Percentiles rank a stretch among this genome's conserved stretches.
These are phyloP conservation scores for Andinoacara biseriatus DNA, from an alignment of 2,113 vertebrate genomes.

Conservation along the genomic window DNA sequence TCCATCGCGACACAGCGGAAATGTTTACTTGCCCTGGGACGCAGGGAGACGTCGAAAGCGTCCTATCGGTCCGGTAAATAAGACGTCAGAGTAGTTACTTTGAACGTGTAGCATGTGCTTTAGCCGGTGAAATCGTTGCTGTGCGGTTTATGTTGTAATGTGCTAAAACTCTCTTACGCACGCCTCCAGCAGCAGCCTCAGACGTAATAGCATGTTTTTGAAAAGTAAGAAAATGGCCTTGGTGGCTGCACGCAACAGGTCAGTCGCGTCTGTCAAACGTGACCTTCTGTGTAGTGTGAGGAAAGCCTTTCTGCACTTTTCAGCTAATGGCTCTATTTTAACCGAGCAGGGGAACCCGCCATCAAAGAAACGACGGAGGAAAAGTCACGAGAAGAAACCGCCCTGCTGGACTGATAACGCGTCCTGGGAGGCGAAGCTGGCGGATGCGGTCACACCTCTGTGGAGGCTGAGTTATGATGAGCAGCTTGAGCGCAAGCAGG, in stretches of 20 bases:
- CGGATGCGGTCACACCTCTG: constrained; percentile 81
- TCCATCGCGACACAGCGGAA: constrained; percentile 88
- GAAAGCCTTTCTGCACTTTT: constrained; percentile 16
- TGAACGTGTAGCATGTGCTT: background rate
- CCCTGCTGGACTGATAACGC: background rate
- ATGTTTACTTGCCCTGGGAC: constrained; percentile 73
- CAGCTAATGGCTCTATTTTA: background rate
- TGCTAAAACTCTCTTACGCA: background rate
- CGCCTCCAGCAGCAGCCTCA: background rate
- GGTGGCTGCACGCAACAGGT: constrained; percentile 2
- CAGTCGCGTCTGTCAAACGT: constrained; percentile 8
- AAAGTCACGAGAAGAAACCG: constrained; percentile 11
- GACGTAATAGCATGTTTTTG: background rate
- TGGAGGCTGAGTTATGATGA: constrained; percentile 86
- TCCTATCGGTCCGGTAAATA: background rate
- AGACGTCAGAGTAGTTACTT: constrained; percentile 19
- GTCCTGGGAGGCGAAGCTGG: constrained; percentile 80
- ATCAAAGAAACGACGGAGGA: constrained; percentile 32
- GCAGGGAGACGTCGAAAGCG: constrained; percentile 57
- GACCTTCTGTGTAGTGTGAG: background rate
- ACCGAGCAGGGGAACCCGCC: background rate
- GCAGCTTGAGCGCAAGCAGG: constrained; percentile 86
- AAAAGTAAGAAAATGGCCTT: constrained; percentile 33
- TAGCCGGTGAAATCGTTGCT: background rate
- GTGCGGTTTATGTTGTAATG: background rate